These are phyloP conservation scores for Siderastrea siderea DNA, from an alignment of 92 coral and sea anemone genomes.

Conservation along the genomic window DNA sequence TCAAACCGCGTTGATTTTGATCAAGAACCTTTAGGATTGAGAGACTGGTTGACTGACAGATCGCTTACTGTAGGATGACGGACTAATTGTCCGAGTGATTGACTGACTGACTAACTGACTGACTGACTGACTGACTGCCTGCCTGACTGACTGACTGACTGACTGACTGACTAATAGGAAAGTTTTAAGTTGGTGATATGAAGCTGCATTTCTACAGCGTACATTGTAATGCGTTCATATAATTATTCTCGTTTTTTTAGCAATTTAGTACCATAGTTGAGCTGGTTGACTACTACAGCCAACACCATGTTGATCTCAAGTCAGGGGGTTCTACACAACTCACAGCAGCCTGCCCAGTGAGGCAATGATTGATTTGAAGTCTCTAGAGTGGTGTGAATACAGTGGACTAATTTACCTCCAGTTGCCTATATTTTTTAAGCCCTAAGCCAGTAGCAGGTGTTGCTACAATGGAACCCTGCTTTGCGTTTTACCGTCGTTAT, in stretches of 20 bases:
- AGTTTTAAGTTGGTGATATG: not conserved
- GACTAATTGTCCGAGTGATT: not conserved
- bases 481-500: too few relatives aligned
- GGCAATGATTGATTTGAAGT: not conserved
- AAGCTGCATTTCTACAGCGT: too few relatives aligned
- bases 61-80: not conserved
- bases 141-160: not conserved
- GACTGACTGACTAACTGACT: not conserved
- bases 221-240: not conserved
- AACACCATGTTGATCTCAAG: conserved; percentile 75
- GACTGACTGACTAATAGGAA: not conserved
- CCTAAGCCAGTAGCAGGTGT: too few relatives aligned
- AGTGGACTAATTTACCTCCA: not conserved
- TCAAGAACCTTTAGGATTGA: not conserved
- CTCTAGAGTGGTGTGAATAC: not conserved
- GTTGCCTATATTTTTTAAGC: too few relatives aligned
- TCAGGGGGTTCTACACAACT: conserved; percentile 80
- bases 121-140: not conserved
- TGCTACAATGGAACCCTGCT: too few relatives aligned
- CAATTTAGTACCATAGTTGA: conserved; percentile 71
- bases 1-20: too few relatives aligned
- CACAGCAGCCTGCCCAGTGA: conserved; percentile 69
- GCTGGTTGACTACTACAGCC: conserved; percentile 73
- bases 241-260: conserved; percentile 34
- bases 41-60: not conserved